Conservation (phyloP, 2,888 invertebrate species). For the Biston stratarius region DNA sequence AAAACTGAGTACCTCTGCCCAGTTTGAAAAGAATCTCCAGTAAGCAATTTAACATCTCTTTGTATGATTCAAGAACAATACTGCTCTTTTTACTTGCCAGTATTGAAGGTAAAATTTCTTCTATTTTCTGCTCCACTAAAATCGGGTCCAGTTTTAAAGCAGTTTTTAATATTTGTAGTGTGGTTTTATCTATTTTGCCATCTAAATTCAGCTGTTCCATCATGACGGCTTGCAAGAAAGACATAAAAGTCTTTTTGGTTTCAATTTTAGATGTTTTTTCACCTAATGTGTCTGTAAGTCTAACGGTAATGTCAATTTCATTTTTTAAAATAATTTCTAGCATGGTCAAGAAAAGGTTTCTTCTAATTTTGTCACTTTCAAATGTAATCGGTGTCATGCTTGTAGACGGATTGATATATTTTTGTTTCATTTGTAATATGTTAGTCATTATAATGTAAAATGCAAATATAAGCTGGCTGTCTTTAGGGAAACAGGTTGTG, state of each 20-base stretch:
- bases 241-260: conserved; percentile 72
- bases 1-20: conserved; percentile 71
- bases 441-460: conserved; percentile 74
- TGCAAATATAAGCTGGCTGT: conserved; percentile 74
- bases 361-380: conserved; percentile 66
- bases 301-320: conserved; percentile 75
- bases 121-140: conserved; percentile 73
- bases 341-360: conserved; percentile 73
- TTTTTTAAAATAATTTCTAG: conserved; percentile 65
- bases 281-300: conserved; percentile 72
- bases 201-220: conserved; percentile 72
- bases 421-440: conserved; percentile 70
- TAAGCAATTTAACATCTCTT: conserved; percentile 71
- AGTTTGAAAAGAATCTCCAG: conserved; percentile 78
- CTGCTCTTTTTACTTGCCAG: conserved; percentile 71
- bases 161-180: conserved; percentile 70
- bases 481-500: conserved; percentile 68
- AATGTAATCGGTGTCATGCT: conserved; percentile 63
- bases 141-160: conserved; percentile 76
- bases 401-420: conserved; percentile 70
- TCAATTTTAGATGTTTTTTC: conserved; percentile 73
- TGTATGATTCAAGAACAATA: conserved; percentile 60
- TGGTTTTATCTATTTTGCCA: conserved; percentile 70
- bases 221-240: conserved; percentile 73
- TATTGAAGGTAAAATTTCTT: conserved; percentile 69